Base-by-base conservation (phyloP, 2,113 vertebrate genomes). In the Holacanthus passer region DNA sequence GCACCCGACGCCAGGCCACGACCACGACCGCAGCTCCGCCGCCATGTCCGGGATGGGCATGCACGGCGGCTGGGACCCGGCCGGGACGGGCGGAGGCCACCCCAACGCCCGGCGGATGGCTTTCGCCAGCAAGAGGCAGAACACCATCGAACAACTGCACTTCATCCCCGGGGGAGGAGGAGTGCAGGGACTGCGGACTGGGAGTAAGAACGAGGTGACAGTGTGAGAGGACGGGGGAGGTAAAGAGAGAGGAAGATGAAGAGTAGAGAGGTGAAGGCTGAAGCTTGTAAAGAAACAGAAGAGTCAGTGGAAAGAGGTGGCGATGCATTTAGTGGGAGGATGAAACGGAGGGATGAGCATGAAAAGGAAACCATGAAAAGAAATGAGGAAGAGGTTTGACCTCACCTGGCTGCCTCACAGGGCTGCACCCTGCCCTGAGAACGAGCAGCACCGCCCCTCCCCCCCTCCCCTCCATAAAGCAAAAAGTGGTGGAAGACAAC, bases 141-240 rank as follows among this genome's bases (percentile, higher is more conserved):
- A 95, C 93, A 97, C 96, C 79, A 94, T 97, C 63, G 97, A 98
- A 92, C 96, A 97, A 91, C 95, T 98, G 79, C 96, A 97, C 89
- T 97, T 96, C 90, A 95, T 97, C 77, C 97, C 97, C 0, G 97
- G 96, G 0, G 97, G 95, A 31, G 94, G 95, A 86, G 89, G 94
- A 84, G 86, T 90, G 32, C 93, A 94, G 82, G 91, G 89, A 90
- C 91, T 87, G 92, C 95, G 96, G 91, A 97, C 85, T 93, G 96
- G 85, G 90, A 97, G 94, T 93, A 97, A 97, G 94, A 97, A 97
- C 9, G 97, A 97, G 93, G 97, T 97, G 89, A 97, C 96, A 0
- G 97, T 97, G 91, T 97, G 94, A 97, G 74, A 56, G 73, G 39
- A 48, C 5, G 82, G 63, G 24, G 58, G 24, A 76, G n/a, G 43